phyloP scores from a whole-genome alignment of 2,797 vertebrate genomes.

The Vespertilio murinus region DNA sequence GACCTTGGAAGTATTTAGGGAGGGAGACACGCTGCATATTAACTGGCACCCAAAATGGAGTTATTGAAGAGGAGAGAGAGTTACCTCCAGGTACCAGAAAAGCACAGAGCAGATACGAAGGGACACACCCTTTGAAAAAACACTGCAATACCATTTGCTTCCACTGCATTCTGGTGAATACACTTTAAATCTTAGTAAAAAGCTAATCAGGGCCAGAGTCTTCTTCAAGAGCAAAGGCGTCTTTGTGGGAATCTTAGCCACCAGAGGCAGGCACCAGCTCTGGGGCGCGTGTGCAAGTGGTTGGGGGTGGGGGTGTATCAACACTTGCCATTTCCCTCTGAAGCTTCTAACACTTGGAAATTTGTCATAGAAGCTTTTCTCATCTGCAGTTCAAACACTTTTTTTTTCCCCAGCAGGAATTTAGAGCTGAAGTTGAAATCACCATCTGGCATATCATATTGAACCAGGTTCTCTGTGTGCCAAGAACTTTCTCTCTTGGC shows the following conservation, averaged over 20 bases:
- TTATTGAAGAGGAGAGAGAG: background rate
- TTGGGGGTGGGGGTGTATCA: background rate
- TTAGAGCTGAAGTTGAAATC: conserved; percentile 74
- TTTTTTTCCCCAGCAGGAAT: conserved; percentile 74
- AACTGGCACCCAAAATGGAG: background rate
- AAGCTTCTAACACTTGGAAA: conserved; percentile 71
- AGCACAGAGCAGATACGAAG: background rate
- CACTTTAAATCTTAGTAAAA: background rate
- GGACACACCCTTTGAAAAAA: background rate
- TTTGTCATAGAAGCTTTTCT: conserved; percentile 74
- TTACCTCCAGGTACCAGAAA: background rate
- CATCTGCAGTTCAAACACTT: conserved; percentile 75
- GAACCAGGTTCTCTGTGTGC: conserved; percentile 64
- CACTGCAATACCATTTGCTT: background rate
- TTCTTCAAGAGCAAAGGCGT: conserved; percentile 45
- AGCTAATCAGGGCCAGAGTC: background rate
- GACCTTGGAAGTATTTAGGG: background rate
- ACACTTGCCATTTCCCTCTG: conserved; percentile 72
- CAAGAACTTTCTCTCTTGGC: conserved; percentile 76
- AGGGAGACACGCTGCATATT: background rate
- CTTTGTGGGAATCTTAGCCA: background rate
- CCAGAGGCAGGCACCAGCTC: background rate
- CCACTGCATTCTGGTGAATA: background rate
- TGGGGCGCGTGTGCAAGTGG: background rate
- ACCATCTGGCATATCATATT: conserved; percentile 78